Evolutionary conservation across 2,888 invertebrate species (phyloP).

Genomic region (Nemurella pictetii): DNA sequence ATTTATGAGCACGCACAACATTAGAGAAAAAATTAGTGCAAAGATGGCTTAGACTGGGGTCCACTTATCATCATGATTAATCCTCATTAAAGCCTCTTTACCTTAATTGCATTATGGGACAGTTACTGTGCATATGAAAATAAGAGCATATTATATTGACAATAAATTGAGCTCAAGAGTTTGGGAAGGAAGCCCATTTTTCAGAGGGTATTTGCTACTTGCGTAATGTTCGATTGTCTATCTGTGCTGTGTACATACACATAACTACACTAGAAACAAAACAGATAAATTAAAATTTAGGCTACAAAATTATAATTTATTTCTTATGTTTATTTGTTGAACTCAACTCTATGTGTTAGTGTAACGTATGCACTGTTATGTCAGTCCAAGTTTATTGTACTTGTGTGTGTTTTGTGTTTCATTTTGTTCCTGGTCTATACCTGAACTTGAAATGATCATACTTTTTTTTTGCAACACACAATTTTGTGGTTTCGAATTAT

Average conservation of each 20-base stretch:
- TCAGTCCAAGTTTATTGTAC: slow-evolving; percentile 40
- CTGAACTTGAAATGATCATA: not conserved
- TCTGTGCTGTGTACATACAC: not conserved
- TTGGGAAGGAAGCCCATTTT: slow-evolving; percentile 1
- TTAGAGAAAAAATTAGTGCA: too few species aligned
- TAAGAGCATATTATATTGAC: too few species aligned
- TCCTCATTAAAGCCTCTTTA: too few species aligned
- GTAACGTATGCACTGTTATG: slow-evolving; percentile 42
- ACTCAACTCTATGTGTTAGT: slow-evolving; percentile 38
- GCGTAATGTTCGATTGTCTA: not conserved
- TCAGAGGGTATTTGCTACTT: not conserved
- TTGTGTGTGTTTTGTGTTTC: slow-evolving; percentile 41
- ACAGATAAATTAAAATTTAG: slow-evolving; percentile 9
- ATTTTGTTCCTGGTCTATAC: slow-evolving; percentile 3
- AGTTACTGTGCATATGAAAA: too few species aligned
- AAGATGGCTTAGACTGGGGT: too few species aligned
- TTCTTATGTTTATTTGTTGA: slow-evolving; percentile 22
- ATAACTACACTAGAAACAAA: slow-evolving; percentile 14
- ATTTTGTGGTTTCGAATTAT: slow-evolving; percentile 12
- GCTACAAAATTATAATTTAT: slow-evolving; percentile 31
- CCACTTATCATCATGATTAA: too few species aligned
- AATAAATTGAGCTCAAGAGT: too few species aligned
- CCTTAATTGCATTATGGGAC: too few species aligned
- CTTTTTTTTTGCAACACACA: not conserved
- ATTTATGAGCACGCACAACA: too few species aligned